Percentiles rank a stretch among this genome's conserved stretches.
Evolutionary conservation across 2,113 vertebrate species (phyloP).

Genomic region (Carassius auratus): DNA sequence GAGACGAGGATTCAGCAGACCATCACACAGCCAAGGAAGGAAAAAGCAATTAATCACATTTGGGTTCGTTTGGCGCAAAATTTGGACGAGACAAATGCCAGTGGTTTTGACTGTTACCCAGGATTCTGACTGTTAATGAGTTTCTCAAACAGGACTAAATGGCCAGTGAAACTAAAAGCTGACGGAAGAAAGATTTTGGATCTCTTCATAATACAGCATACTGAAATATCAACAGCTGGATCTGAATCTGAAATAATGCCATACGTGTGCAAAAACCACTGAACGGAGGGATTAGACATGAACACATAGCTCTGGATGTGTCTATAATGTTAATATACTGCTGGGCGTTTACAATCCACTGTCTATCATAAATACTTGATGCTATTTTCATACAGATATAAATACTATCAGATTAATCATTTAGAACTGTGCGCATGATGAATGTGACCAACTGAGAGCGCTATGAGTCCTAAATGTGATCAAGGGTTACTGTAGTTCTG

Average conservation of each 20-base stretch:
- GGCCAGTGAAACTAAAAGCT: not conserved
- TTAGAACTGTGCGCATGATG: not conserved
- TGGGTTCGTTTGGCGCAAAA: slow-evolving; percentile 60
- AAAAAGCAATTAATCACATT: slow-evolving; percentile 69
- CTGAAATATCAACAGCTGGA: not conserved
- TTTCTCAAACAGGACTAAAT: slow-evolving; percentile 45
- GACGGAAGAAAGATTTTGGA: not conserved
- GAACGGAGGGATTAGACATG: not conserved
- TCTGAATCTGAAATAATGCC: not conserved
- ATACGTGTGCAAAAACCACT: not conserved
- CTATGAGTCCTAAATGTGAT: not conserved
- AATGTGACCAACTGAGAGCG: not conserved
- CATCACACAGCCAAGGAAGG: slow-evolving; percentile 60
- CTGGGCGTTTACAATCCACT: not conserved
- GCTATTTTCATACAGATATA: not conserved
- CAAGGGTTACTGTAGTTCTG: not conserved
- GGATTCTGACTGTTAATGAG: slow-evolving; percentile 58
- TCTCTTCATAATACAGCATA: not conserved
- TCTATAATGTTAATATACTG: no score
- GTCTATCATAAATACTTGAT: not conserved
- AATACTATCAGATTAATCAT: not conserved
- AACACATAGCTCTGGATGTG: not conserved
- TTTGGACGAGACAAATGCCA: slow-evolving; percentile 62
- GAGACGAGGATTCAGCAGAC: slow-evolving; percentile 67
- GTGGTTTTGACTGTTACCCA: slow-evolving; percentile 59